phyloP scores from a whole-genome alignment of 1,140 invertebrate species.

The Microvelia longipes region DNA sequence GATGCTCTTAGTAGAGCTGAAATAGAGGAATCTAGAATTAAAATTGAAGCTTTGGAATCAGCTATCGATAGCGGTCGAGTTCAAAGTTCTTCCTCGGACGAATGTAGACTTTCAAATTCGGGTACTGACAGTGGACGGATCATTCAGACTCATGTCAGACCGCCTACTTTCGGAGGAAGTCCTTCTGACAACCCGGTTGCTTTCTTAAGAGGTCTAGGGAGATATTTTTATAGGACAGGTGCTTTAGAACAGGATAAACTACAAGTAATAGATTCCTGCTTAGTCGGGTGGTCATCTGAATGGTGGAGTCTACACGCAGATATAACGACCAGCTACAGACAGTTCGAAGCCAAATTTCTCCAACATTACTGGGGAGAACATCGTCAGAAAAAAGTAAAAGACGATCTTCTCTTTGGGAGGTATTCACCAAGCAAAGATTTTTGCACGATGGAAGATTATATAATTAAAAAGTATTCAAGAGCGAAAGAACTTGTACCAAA shows the following conservation, averaged over 20 bases:
- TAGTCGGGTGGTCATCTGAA: not conserved
- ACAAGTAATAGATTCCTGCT: not conserved
- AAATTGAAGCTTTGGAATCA: not conserved
- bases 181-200: not conserved
- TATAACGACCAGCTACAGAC: not conserved
- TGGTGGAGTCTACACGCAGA: not conserved
- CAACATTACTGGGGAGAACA: not conserved
- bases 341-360: not conserved
- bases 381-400: not conserved
- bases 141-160: not conserved
- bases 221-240: not conserved
- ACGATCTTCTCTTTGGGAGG: not conserved
- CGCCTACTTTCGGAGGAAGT: not conserved
- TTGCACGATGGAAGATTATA: not conserved
- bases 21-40: not conserved
- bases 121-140: not conserved
- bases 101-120: not conserved
- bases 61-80: not conserved
- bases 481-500: not conserved
- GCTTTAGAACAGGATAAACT: not conserved
- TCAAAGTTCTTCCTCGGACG: not conserved
- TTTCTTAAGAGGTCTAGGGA: not conserved
- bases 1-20: not conserved
- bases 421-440: not conserved
- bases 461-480: not conserved